Conservation (phyloP, 2,888 invertebrate species). For the Himalopsyche kuldschensis region DNA sequence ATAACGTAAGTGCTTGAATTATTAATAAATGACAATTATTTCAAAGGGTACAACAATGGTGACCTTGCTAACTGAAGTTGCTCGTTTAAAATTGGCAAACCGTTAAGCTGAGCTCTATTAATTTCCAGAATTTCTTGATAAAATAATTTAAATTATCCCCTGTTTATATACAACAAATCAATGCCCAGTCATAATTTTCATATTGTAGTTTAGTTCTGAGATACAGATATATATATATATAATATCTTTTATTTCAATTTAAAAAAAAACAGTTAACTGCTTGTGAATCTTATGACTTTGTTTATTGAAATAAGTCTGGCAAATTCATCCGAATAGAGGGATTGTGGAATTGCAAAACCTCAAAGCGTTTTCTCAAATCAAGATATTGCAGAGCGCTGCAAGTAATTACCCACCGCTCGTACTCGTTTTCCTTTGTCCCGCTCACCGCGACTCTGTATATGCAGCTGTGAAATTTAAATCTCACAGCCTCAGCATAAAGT, state of each 20-base stretch:
- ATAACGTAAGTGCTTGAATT: too few relatives aligned
- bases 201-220: too few relatives aligned
- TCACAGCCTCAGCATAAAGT: background rate
- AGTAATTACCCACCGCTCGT: background rate
- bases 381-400: background rate
- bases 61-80: too few relatives aligned
- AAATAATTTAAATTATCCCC: too few relatives aligned
- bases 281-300: background rate
- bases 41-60: too few relatives aligned
- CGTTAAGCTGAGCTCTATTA: too few relatives aligned
- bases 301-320: background rate
- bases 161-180: too few relatives aligned
- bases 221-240: too few relatives aligned
- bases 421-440: background rate
- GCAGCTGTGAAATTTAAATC: background rate
- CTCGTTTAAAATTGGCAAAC: too few relatives aligned
- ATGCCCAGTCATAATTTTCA: too few relatives aligned
- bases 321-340: background rate
- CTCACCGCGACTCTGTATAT: background rate
- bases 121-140: too few relatives aligned
- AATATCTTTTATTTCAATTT: background rate
- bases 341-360: background rate
- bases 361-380: background rate
- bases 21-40: too few relatives aligned
- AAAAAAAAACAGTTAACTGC: background rate